Evolutionary conservation across 2,113 vertebrate species (phyloP), one percentile per base, ranked within the genome.

Genomic region (Neolamprologus variostigma): DNA sequence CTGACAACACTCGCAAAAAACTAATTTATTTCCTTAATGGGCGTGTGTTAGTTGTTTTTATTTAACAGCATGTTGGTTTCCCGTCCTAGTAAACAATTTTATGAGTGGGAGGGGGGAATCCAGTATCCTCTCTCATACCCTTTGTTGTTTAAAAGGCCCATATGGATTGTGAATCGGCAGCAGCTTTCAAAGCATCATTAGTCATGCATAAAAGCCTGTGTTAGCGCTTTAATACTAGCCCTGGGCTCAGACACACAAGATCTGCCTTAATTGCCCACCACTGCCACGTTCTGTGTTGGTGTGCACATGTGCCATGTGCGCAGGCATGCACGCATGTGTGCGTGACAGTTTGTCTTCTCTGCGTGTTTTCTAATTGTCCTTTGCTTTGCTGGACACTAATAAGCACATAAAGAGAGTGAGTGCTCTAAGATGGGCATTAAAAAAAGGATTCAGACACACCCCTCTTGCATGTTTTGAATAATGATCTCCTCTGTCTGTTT

Each of bases 131-230:
- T 91, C 90, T 90, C 87, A 28, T 87, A 91, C 42, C 81, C 93
- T 95, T 95, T 96, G 95, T 95, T 95, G 92, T 95, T 95, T 94
- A 93, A 95, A 95, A 94, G 93, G 93, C 94, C 95, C 95, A 94
- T 95, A 96, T 96, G 95, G 95, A 95, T 95, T 93, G 87, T 94
- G 95, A 94, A 96, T 94, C 89, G 81, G 90, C 88, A 90, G 92
- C 90, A 86, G 93, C 91, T 92, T 95, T 95, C 94, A 95, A 95
- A 95, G 93, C 93, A 85, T 96, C 95, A 94, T 96, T 96, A 96
- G 95, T 95, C 93, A 96, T 94, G 95, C 95, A 95, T 95, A 96
- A 96, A 96, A 95, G 94, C 94, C 88, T 93, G 92, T 92, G 93
- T 95, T 95, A 95, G 86, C 45, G 86, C 93, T 95, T 95, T 94